Conservation (phyloP, 2,113 vertebrate genomes). For the Conger conger region DNA sequence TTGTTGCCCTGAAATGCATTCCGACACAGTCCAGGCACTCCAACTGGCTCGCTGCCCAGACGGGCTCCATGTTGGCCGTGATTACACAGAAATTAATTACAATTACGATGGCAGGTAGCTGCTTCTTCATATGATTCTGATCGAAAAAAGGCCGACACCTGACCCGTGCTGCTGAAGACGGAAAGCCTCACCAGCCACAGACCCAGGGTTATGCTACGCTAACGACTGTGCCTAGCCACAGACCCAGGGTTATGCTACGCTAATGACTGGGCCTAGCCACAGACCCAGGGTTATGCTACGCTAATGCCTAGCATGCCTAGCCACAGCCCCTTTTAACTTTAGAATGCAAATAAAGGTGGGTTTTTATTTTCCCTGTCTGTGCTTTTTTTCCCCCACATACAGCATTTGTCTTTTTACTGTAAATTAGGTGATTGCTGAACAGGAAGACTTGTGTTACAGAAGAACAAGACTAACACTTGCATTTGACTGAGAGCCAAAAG, state of each 20-base stretch:
- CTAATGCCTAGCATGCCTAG: background rate
- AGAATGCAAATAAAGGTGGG: no score
- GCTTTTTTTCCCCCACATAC: no score
- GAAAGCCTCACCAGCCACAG: background rate
- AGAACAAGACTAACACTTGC: no score
- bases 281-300: background rate
- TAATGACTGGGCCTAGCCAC: background rate
- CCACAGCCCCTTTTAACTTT: background rate
- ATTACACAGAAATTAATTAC: conserved; percentile 67
- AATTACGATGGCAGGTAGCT: conserved; percentile 73
- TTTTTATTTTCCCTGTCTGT: no score
- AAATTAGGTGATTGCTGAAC: no score
- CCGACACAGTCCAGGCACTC: conserved; percentile 62
- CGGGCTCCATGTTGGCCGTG: conserved; percentile 54
- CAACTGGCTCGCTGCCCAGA: conserved; percentile 56
- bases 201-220: background rate
- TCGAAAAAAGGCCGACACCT: conserved; percentile 50
- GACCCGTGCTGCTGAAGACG: background rate
- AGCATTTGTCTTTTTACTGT: no score
- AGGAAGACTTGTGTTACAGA: no score
- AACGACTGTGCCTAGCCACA: background rate
- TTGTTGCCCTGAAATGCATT: conserved; percentile 54
- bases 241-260: background rate
- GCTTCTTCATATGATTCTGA: conserved; percentile 60
- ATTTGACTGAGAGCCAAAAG: no score